Conservation (phyloP, 2,888 invertebrate species). For the Polymixis flavicincta region DNA sequence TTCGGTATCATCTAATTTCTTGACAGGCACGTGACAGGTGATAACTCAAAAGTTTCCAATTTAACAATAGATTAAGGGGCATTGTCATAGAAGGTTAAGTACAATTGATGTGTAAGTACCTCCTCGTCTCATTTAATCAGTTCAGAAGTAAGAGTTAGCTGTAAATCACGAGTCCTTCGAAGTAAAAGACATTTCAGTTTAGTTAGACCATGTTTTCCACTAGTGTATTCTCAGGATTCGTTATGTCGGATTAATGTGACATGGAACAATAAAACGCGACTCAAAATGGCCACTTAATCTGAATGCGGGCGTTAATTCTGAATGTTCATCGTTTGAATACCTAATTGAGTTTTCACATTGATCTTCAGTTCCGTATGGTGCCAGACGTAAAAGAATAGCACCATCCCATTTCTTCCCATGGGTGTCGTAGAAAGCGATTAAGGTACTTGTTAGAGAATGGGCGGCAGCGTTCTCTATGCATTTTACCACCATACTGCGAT, state of each 20-base stretch:
- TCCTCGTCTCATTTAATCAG: constrained; percentile 1
- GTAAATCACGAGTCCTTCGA: constrained; percentile 18
- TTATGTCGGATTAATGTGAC: constrained; percentile 61
- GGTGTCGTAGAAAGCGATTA: too few relatives aligned
- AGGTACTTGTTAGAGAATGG: too few relatives aligned
- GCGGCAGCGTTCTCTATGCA: too few relatives aligned
- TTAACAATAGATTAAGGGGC: not conserved
- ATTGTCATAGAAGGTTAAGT: constrained; percentile 5
- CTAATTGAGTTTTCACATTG: constrained; percentile 57
- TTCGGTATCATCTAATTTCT: too few relatives aligned
- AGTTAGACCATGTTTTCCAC: constrained; percentile 21
- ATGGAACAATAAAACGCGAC: constrained; percentile 60
- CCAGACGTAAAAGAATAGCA: too few relatives aligned
- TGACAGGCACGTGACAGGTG: not conserved
- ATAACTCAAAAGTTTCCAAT: not conserved
- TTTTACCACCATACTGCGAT: too few relatives aligned
- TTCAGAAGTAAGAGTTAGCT: constrained; percentile 12
- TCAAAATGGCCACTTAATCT: constrained; percentile 64
- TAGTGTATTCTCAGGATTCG: constrained; percentile 56
- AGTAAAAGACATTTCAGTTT: constrained; percentile 16
- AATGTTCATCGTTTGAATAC: constrained; percentile 52
- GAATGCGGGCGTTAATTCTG: constrained; percentile 62
- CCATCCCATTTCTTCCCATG: too few relatives aligned
- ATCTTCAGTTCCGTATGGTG: too few relatives aligned
- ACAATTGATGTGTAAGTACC: not conserved